Evolutionary conservation across 2,113 vertebrate species (phyloP).

Genomic region (Drymodes brunneopygia): DNA sequence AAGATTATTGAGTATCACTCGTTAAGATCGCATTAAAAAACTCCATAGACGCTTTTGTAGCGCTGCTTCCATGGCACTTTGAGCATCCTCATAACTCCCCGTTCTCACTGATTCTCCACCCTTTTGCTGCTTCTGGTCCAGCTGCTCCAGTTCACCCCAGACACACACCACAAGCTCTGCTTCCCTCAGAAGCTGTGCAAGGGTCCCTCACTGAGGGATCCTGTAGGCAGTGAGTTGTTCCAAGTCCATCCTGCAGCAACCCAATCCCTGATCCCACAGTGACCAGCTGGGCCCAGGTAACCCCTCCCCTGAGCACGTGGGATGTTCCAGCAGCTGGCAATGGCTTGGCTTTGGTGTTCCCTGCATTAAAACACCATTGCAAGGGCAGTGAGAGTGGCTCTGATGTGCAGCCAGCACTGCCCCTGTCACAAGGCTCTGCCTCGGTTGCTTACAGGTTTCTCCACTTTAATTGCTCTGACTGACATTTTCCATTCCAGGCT

Average conservation of each 20-base stretch:
- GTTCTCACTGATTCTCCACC: rapidly evolving
- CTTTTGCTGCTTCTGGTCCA: not conserved
- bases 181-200: not conserved
- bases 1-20: not conserved
- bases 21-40: not conserved
- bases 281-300: not conserved
- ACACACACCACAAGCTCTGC: not conserved
- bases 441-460: not conserved
- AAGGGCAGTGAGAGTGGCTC: not conserved
- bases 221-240: rapidly evolving
- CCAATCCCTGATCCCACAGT: not conserved
- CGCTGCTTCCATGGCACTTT: not conserved
- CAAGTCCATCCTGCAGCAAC: not conserved
- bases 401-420: not conserved
- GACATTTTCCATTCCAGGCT: not conserved
- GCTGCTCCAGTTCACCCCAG: not conserved
- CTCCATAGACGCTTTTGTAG: not conserved
- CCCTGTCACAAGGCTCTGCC: not conserved
- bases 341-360: not conserved
- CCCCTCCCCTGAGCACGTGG: not conserved
- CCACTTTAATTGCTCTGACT: not conserved
- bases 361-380: not conserved
- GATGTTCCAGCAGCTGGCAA: not conserved
- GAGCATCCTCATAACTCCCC: not conserved
- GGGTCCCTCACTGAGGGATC: not conserved